Conservation (phyloP, 2,888 invertebrate species). For the Linnaemya vulpina region DNA sequence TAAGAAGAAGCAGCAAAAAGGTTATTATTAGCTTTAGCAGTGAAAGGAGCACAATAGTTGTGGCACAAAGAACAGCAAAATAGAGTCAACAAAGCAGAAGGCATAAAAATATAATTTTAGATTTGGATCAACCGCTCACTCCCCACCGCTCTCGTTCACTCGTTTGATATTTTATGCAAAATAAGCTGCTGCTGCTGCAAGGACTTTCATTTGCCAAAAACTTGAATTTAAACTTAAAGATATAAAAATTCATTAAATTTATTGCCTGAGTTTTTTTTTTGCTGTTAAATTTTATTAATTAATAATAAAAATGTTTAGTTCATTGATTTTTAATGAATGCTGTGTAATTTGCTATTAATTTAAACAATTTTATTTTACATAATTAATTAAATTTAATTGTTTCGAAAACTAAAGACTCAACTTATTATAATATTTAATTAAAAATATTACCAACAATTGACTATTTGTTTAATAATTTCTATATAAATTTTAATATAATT, state of each 20-base stretch:
- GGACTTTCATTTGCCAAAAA: background rate
- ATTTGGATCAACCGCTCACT: constrained; percentile 24
- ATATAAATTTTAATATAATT: constrained; percentile 25
- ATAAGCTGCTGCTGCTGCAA: background rate
- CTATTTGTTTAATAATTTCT: constrained; percentile 25
- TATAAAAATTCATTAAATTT: background rate
- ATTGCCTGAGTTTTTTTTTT: background rate
- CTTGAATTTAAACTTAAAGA: background rate
- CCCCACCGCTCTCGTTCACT: too few species aligned
- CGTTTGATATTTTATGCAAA: background rate
- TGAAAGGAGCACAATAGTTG: constrained; percentile 60
- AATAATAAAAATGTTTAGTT: constrained; percentile 21
- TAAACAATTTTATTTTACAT: constrained; percentile 40
- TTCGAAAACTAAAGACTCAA: constrained; percentile 36
- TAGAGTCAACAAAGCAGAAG: constrained; percentile 50
- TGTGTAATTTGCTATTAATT: constrained; percentile 41
- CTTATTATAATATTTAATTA: constrained; percentile 57
- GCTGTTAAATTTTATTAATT: background rate
- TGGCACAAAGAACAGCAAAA: constrained; percentile 7
- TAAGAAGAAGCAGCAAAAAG: background rate
- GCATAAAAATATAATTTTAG: constrained; percentile 59
- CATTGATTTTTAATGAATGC: constrained; percentile 52
- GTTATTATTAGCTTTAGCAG: constrained; percentile 66
- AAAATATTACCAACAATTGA: constrained; percentile 25
- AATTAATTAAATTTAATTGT: constrained; percentile 51